Base-by-base conservation (phyloP, 2,888 invertebrate species). In the Stenichneumon culpator region DNA sequence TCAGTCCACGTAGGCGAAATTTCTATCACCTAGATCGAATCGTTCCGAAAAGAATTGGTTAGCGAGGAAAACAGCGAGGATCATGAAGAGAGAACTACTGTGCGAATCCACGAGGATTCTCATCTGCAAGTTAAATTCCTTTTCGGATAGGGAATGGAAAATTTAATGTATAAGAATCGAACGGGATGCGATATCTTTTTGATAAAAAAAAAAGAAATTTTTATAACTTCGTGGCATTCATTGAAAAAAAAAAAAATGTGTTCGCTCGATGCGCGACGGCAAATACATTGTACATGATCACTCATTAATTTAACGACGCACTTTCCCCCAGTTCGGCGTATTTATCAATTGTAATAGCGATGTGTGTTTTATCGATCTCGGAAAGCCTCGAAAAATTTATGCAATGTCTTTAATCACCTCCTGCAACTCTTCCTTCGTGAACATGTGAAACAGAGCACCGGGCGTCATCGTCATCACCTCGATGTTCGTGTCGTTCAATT, bases 391-490 rank as follows among this genome's bases (percentile, higher is more conserved):
- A 63, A n/a, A 57, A 69, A 72, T 87, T 95, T 95, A 97, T 93
- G 96, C 96, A 94, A 97, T 96, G 88, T 96, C 96, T 92, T 95
- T 96, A 94, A 98, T 98, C 94, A 98, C 97, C 95, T 97, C 97
- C 91, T 99, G 98, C 0, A 99, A 96, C 93, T 99, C 98, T 86
- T 97, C 97, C 94, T 98, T 97, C 2, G 96, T 95, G 92, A 97
- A 97, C 98, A 99, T 98, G 90, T 98, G 97, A 95, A 98, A 99
- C 90, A 97, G 95, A 28, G 95, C 96, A 32, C 95, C 95, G 0
- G 97, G 97, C 0, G 98, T 99, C 95, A 99, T 98, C 50, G 98
- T 98, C 94, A 98, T 98, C 88, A 99, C 98, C 95, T 99, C 99
- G 77, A 99, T 99, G 94, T 99, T 99, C 79, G 97, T 98, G 84